Base-by-base conservation (phyloP, 2,797 vertebrate species). In the Protonibea diacanthus region DNA sequence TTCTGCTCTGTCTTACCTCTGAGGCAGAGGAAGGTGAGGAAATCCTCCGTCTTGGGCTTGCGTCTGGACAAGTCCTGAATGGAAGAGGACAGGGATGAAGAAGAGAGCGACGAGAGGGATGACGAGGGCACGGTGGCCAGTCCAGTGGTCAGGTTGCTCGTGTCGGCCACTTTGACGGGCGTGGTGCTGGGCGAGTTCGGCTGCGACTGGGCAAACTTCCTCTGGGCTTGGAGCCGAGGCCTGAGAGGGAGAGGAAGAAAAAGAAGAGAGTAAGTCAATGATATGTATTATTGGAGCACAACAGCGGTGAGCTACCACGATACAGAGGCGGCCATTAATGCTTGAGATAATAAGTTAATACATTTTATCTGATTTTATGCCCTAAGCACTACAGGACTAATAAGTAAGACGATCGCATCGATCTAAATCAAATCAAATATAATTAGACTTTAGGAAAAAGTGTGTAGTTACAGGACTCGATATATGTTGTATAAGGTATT, bases 1-100 rank as follows among this genome's bases (percentile, higher is more conserved):
- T 58, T 63, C 25, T 2, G 74, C 51, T 3, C 52, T 0, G 38
- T 56, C 78, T 91, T 95, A 99, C 98, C 98, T 98, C 98, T 95
- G 93, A 99, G 97, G 95, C 98, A 99, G 93, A 99, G 97, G 94
- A 99, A 99, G 71, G 98, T 99, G 90, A 99, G 97, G 93, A 99
- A 99, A 95, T 99, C 98, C 96, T 99, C 98, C 11, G 98, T 99
- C 95, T 99, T 99, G 93, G 98, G 98, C 90, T 99, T 99, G 94
- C 97, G 96, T 90, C 97, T 96, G 86, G 97, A 98, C 95, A 99
- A 96, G 95, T 99, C 98, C 87, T 97, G 97, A 86, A 99, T 97
- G 78, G 97, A 97, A 72, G 96, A 95, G 87, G 96, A 95, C 74
- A 96, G 96, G 64, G 96, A 90, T 3, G 90, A 90, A 0, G 90